Evolutionary conservation across 1,140 invertebrate species (phyloP).

Genomic region (Pomphorhynchus laevis): DNA sequence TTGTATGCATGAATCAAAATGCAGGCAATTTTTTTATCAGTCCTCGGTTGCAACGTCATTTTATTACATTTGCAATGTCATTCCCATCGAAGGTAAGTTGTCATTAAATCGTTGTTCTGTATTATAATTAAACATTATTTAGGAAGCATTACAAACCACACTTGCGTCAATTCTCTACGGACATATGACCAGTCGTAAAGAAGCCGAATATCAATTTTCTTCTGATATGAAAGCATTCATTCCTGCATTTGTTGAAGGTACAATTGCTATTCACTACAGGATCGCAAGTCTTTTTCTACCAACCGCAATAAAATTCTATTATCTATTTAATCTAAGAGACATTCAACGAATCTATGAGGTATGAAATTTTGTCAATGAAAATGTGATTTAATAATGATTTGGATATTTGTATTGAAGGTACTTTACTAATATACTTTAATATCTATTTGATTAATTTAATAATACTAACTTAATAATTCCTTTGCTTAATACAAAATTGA

Average conservation of each 20-base stretch:
- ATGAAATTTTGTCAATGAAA: no score
- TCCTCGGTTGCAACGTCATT: slow-evolving; percentile 46
- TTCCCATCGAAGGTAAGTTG: slow-evolving; percentile 32
- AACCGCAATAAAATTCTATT: slow-evolving; percentile 76
- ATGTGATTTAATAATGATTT: no score
- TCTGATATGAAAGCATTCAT: slow-evolving; percentile 23
- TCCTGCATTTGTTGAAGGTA: slow-evolving; percentile 36
- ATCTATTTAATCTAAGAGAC: slow-evolving; percentile 74
- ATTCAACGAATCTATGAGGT: no score
- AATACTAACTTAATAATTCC: no score
- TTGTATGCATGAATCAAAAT: slow-evolving; percentile 82
- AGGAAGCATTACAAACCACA: slow-evolving; percentile 51
- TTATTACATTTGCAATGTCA: slow-evolving; percentile 61
- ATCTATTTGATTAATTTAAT: no score
- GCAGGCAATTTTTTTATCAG: slow-evolving; percentile 81
- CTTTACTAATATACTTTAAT: no score
- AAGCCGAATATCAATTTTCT: no score
- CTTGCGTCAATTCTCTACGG: slow-evolving; percentile 34
- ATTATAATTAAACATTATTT: no score
- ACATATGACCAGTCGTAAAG: slow-evolving; percentile 39
- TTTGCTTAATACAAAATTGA: no score
- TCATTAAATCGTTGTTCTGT: no score
- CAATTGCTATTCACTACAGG: slow-evolving; percentile 45
- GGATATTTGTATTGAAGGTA: no score
- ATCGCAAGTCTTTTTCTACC: slow-evolving; percentile 47